Evolutionary conservation across 2,888 invertebrate species (phyloP), one percentile per base, ranked within the genome.

Genomic region (Cephus spinipes): DNA sequence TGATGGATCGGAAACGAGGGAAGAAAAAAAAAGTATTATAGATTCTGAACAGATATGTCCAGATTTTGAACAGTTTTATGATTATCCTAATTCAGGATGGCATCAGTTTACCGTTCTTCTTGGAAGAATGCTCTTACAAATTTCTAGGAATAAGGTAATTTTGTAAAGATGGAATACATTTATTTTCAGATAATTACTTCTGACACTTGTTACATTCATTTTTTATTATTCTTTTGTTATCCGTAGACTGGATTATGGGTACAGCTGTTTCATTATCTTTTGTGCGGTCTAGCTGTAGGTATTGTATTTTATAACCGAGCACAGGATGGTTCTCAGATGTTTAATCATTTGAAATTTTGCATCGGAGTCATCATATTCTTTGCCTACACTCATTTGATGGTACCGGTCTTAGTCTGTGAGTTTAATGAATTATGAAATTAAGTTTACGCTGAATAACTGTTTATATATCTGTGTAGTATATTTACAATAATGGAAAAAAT

Each of bases 331-430:
- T 91, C 92, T 0, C 93, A 94, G 84, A 95, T 95, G 94, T 95
- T 95, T 88, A 94, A 94, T 85, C 95, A 95, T 85, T 91, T 95
- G 80, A 95, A 95, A 88, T 93, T 94, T 87, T 95, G 95, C 86
- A 94, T 95, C 74, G 95, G 94, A 0, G 92, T 94, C 30, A 93
- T 95, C 31, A 93, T 95, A 77, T 94, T 95, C 92, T 94, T 95
- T 85, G 92, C 94, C 0, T 95, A 95, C 85, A 95, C 95, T 0
- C 95, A 95, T 86, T 93, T 94, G 35, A 95, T 95, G 94, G 94
- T 95, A 74, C 95, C 95, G 34, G 94, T 95, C 12, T 91, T 95
- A 81, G 93, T 94, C 75, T 95, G 95, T 95, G 90, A 94, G 95
- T 94, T 90, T 84, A 55, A 74, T 76, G 73, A 15, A 40, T 40